Evolutionary conservation across 2,888 invertebrate genomes (phyloP), one percentile per base, ranked within the genome.

Genomic region (Heteromyza rotundicornis): DNA sequence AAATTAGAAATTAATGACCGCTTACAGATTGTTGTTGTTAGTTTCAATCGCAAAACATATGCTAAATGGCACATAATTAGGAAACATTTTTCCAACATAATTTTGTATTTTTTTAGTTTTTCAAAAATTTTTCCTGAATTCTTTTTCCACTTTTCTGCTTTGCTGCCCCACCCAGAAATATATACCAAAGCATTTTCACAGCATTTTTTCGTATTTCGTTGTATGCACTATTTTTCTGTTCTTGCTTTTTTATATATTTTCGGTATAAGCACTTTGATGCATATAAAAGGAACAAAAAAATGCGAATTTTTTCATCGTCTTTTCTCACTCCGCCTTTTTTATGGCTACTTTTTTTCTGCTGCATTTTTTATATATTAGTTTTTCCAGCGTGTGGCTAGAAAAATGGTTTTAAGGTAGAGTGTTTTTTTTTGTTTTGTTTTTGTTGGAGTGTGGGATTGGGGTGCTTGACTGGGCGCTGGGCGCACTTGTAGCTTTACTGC

Each of bases 101-200:
- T 40, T 40, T 40, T 40, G 40, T 40, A 8, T 40, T n/a, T 8
- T 40, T 27, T 27, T 27, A 10, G 7, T 27, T 27, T 27, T 27
- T 27, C 27, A 27, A 27, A 27, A 27, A 10, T 10, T n/a, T n/a
- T n/a, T n/a, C n/a, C 10, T 27, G 5, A 27, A 16, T 23, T 19
- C 22, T 55, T 49, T n/a, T 14, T 55, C 14, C 49, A 20, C 20
- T 32, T 60, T 27, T 27, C 27, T 10, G 27, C 27, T 27, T 27
- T 40, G 44, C 51, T 60, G 36, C 62, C 55, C 58, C 62, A 60
- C 64, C 66, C 62, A 60, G 58, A 47, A 63, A 53, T 47, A 10
- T 24, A 60, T 47, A 36, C 19, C 24, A 27, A 58, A 58, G 52
- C 17, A 58, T 20, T 44, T 44, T 36, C 35, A 35, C 12, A 51